phyloP scores from a whole-genome alignment of 2,888 invertebrate genomes.

The Digitonthophagus gazella region DNA sequence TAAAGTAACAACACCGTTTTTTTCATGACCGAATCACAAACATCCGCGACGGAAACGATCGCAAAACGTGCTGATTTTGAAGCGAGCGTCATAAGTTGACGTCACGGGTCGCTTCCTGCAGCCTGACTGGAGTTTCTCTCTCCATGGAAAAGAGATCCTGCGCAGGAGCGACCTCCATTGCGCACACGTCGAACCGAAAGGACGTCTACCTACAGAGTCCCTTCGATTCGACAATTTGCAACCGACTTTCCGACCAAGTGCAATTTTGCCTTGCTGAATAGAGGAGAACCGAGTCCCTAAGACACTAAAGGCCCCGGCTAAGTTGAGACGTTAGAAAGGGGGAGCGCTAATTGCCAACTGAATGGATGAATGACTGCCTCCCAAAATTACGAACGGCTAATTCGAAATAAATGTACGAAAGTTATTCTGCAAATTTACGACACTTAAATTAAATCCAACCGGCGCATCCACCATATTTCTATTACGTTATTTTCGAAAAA shows the following conservation, averaged over 20 bases:
- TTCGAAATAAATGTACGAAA: neutral
- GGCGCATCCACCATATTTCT: neutral
- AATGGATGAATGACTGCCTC: neutral
- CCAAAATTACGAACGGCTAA: neutral
- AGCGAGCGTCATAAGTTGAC: slow-evolving; percentile 26
- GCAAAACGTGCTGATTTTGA: slow-evolving; percentile 1
- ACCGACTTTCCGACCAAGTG: slow-evolving; percentile 30
- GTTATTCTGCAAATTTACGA: neutral
- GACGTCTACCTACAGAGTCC: slow-evolving; percentile 40
- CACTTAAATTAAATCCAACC: neutral
- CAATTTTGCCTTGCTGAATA: slow-evolving; percentile 20
- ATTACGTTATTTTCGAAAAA: neutral
- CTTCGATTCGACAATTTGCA: slow-evolving; percentile 50
- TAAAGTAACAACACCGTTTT: neutral
- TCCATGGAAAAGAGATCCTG: slow-evolving; percentile 54
- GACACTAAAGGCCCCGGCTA: neutral
- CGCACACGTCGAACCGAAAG: slow-evolving; percentile 40
- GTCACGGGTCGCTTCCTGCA: slow-evolving; percentile 41
- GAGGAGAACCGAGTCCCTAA: neutral
- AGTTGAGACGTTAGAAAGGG: neutral
- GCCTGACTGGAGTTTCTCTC: slow-evolving; percentile 50
- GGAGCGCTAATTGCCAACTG: neutral
- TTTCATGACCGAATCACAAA: neutral
- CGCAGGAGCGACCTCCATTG: slow-evolving; percentile 50
- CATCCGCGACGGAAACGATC: slow-evolving; percentile 6